A percentile compares a stretch with the other conserved stretches of the same genome.
Conservation (phyloP, 30 jellyfish, hydroid and myxozoan genomes). For the Morbakka virulenta region DNA sequence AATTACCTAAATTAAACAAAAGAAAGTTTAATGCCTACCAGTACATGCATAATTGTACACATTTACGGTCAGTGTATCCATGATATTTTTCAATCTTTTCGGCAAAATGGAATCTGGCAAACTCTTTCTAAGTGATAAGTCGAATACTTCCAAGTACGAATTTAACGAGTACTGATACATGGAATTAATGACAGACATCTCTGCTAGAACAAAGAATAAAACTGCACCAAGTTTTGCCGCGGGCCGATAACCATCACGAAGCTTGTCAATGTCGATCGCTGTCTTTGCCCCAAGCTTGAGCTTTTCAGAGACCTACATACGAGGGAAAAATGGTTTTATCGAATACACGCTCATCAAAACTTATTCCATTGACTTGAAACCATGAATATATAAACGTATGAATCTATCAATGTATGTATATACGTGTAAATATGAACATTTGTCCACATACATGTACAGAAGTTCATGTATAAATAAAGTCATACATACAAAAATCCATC, state of each 20-base stretch:
- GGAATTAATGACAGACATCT: constrained; percentile 92
- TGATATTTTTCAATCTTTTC: constrained; percentile 82
- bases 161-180: constrained; percentile 93
- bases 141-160: constrained; percentile 86
- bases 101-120: constrained; percentile 90
- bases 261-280: constrained; percentile 91
- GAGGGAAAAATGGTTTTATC: not conserved
- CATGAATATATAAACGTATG: too few relatives aligned
- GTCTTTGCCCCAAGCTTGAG: constrained; percentile 96
- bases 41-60: constrained; percentile 97
- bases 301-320: constrained; percentile 86
- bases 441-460: too few relatives aligned
- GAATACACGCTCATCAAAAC: not conserved
- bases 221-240: constrained; percentile 99
- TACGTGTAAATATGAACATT: not conserved
- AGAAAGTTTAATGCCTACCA: constrained; percentile 31
- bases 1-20: too few relatives aligned
- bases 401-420: too few relatives aligned
- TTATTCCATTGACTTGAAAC: too few relatives aligned
- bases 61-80: constrained; percentile 84
- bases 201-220: constrained; percentile 88
- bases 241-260: constrained; percentile 96
- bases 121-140: constrained; percentile 80
- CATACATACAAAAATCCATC: too few relatives aligned
- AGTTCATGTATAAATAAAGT: too few relatives aligned